Evolutionary conservation across 2,888 invertebrate genomes (phyloP).

Genomic region (Stenurella melanura): DNA sequence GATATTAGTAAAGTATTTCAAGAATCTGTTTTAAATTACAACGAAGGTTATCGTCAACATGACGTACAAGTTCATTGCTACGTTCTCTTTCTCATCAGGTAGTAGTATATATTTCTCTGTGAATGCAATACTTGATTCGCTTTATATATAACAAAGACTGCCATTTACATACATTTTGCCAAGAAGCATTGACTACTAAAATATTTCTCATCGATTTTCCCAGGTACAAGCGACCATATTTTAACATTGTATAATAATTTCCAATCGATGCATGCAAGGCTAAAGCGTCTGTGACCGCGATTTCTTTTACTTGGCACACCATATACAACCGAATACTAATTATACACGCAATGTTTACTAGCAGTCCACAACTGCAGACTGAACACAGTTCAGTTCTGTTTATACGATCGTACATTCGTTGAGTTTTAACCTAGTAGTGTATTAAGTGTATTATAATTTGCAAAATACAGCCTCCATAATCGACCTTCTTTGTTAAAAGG

Average conservation of each 20-base stretch:
- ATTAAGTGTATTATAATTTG: not conserved
- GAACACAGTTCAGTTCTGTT: not conserved
- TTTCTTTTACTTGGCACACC: not conserved
- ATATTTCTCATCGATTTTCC: not conserved
- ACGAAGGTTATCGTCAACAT: too few species aligned
- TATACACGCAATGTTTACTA: slow-evolving; percentile 1
- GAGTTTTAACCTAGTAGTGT: not conserved
- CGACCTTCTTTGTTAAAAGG: too few species aligned
- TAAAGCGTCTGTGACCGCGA: not conserved
- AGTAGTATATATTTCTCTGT: too few species aligned
- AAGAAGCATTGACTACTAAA: too few species aligned
- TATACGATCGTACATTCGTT: not conserved
- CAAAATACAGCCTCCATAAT: not conserved
- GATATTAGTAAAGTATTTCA: too few species aligned
- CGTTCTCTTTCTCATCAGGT: too few species aligned
- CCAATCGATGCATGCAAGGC: not conserved
- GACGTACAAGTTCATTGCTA: too few species aligned
- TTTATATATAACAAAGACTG: too few species aligned
- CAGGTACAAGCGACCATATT: not conserved
- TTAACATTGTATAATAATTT: not conserved
- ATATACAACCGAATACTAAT: not conserved
- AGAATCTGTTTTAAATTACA: too few species aligned
- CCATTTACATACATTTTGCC: too few species aligned
- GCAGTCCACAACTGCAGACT: not conserved
- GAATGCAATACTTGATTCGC: too few species aligned